Base-by-base conservation (phyloP, 2,113 vertebrate species). In the Oenanthe melanoleuca region DNA sequence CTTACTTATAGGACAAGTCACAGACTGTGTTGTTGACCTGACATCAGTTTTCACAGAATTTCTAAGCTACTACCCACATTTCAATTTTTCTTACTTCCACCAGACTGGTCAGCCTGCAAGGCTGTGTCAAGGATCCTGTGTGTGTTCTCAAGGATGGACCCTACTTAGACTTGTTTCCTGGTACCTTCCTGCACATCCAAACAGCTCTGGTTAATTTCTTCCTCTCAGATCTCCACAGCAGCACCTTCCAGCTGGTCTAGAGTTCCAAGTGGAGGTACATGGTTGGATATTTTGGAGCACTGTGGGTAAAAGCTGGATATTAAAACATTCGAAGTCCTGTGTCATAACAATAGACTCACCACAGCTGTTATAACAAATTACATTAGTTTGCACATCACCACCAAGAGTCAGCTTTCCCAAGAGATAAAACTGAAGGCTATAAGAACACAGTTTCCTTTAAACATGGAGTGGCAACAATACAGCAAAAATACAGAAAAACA, bases 201-300 rank as follows among this genome's bases (percentile, higher is more conserved):
- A 74, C 49, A 59, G 24, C 44, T 82, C 28, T 24, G 44, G 12
- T 22, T 61, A 26, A 24, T 11, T 78, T 80, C 21, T 60, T 80
- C 37, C n/a, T 11, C 21, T 56, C 64, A 61, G 29, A 49, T 33
- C 12, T 66, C 71, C 33, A n/a, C 7, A 19, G 3, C 0, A 0
- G 10, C 24, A 71, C 9, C 24, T 69, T 16, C 21, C 22, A 60
- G 15, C 8, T 81, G 44, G 28, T 34, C 25, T 20, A n/a, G 17
- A 59, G 16, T 50, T 40, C n/a, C 16, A 55, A 33, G 28, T 8
- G 12, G 8, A 82, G 4, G 8, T 26, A 40, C 2, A 3, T 8
- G 5, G 19, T 37, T 52, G 9, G 18, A 20, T 87, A 60, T 65
- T 80, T 84, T 84, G 4, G 29, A 67, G 44, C 29, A 38, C 33